Evolutionary conservation across 2,797 vertebrate genomes (phyloP), one percentile per base, ranked within the genome.

Genomic region (Morus bassanus): DNA sequence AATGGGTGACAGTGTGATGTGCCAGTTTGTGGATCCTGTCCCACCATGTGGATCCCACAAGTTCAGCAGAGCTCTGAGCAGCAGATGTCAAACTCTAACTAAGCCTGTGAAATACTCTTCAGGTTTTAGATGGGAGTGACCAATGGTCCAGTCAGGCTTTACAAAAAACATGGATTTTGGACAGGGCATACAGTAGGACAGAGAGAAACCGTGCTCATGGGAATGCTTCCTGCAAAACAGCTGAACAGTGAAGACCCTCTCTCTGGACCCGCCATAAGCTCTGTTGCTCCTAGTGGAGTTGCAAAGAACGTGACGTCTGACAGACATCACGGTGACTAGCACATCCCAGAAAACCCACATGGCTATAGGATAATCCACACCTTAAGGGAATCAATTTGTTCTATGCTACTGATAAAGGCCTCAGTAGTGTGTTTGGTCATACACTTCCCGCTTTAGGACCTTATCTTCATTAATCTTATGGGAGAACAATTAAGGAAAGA

Each of bases 241-340:
- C 51, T 79, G 75, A 33, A 24, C 63, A 35, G 4, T 7, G 16
- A 37, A 56, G n/a, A 60, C 11, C 4, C 4, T 74, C 8, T 31
- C 70, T 84, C 61, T 61, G 65, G 50, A 60, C 21, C 37, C 51
- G 14, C 53, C 8, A 0, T 77, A 43, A 65, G 4, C 18, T 77
- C 59, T 57, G 22, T 50, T 82, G 4, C 35, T 91, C 17, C 27
- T 65, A 16, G 39, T 22, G 53, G 37, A 69, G 51, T 46, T 69
- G 64, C 0, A 11, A 63, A 57, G 72, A 67, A 10, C 0, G 0
- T 48, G 51, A 35, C 1, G 0, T 39, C 43, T 70, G 68, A 39
- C 23, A 37, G 46, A 67, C 4, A 8, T 67, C 33, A 39, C 0
- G 5, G 30, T 74, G 25, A 82, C 11, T 61, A 25, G 18, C 18